Evolutionary conservation across 2,888 invertebrate genomes (phyloP), one percentile per base, ranked within the genome.

Genomic region (Emesis russula): DNA sequence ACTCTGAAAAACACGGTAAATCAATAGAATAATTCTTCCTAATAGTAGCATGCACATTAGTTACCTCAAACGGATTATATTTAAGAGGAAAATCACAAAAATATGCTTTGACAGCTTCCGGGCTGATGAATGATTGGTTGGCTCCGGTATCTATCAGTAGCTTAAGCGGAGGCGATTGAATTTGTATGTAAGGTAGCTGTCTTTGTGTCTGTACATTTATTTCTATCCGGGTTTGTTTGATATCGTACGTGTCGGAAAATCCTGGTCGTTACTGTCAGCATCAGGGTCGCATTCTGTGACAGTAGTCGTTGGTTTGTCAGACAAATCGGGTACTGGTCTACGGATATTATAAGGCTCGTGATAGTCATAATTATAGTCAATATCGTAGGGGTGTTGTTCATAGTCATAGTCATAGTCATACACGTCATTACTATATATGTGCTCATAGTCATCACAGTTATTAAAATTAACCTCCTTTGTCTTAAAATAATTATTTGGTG

Each of bases 1-100:
- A 91, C 70, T 93, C 93, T 0, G 70, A 31, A 81, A 92, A 92
- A 68, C 86, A 88, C 1, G 89, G 96, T 68, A 95, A 2, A 0
- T 88, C 93, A 15, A 95, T 92, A 0, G 95, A 95, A 84, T 93
- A 25, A 25, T 25, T 25, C 25, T 25, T 25, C 25, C 25, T 25
- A 25, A 25, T 25, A 25, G 25, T 25, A 25, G 25, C 25, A 25
- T 25, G 25, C 25, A 25, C 25, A 25, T 25, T 25, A 25, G 25
- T 25, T 25, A 25, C 25, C 25, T 25, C 25, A 25, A 25, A 25
- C 25, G 25, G 25, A 25, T 25, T 25, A 25, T 25, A 92, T n/a
- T 93, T 88, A 0, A 79, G 76, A 0, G 87, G 82, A 41, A 81
- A 11, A 15, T 93, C 0, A 0, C 25, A 15, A 74, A 75, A 94